Percentiles rank a stretch among this genome's conserved stretches.
Conservation (phyloP, 2,113 vertebrate species). For the Atherinomorus stipes region DNA sequence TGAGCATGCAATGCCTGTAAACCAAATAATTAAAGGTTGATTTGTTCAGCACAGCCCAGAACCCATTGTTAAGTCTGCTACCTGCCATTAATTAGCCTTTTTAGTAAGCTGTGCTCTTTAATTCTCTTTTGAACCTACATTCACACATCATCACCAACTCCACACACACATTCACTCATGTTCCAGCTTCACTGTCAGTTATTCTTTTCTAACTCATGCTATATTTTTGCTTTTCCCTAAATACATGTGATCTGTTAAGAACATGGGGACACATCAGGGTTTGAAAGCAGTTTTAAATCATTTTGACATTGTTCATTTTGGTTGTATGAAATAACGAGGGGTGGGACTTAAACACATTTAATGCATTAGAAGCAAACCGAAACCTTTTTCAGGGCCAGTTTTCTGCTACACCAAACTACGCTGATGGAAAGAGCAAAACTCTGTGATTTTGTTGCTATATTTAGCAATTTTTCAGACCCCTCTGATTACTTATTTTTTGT, state of each 20-base stretch:
- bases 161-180: not conserved
- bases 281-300: not conserved
- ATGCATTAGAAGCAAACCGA: too few species aligned
- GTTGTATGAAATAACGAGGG: too few species aligned
- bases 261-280: not conserved
- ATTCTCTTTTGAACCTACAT: slow-evolving; percentile 31
- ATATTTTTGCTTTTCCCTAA: not conserved
- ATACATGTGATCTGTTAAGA: not conserved
- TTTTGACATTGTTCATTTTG: not conserved
- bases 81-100: slow-evolving; percentile 34
- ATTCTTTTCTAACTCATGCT: not conserved
- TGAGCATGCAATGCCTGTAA: slow-evolving; percentile 32
- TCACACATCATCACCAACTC: not conserved
- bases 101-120: slow-evolving; percentile 31
- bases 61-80: slow-evolving; percentile 40
- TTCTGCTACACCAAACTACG: too few species aligned
- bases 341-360: too few species aligned
- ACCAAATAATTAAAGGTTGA: slow-evolving; percentile 41
- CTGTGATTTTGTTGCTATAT: too few species aligned
- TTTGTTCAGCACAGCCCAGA: slow-evolving; percentile 36
- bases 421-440: too few species aligned
- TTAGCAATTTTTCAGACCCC: too few species aligned
- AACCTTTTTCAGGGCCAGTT: too few species aligned
- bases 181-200: slow-evolving; percentile 19
- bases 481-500: too few species aligned